Evolutionary conservation across 2,797 vertebrate genomes (phyloP), one percentile per base, ranked within the genome.

Genomic region (Pseudomugil tenellus): DNA sequence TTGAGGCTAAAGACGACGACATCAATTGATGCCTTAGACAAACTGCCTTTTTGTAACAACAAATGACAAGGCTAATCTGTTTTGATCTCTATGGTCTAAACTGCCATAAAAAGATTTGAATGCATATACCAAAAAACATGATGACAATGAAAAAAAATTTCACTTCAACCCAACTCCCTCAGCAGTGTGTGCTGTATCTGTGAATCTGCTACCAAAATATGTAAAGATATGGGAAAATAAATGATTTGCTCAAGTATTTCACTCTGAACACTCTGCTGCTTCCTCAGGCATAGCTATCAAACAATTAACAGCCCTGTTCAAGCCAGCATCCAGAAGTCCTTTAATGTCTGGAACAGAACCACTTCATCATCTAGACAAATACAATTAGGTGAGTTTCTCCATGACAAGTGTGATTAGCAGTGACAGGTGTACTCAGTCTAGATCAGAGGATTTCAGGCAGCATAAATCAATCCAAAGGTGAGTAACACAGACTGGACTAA

Each of bases 321-420:
- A 32, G 25, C 35, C 56, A 60, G 75, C 57, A 70, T 77, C 61
- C 62, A 63, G 69, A 59, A 32, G 61, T 74, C 56, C 64, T 88
- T 87, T 90, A 72, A 90, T 77, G 81, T 87, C 74, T 85, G 71
- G 56, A 76, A 55, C 69, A 80, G 77, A 72, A 79, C 79, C 79
- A 91, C 89, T 92, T 91, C 76, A 92, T 91, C 90, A 91, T 89
- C 65, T 61, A 72, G 84, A 84, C 88, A 88, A 89, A 90, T 77
- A 81, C 80, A 84, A 89, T 90, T 88, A 89, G 61, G 58, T 61
- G 70, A 79, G 73, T 76, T 88, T 84, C 77, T 77, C 79, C 56
- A 60, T 84, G 86, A 83, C 85, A 84, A 70, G 80, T 73, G 85
- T 89, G 86, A 91, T 90, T 76, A 80, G 66, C 67, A 68, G 61